Evolutionary conservation across 1,140 invertebrate species (phyloP).

Genomic region (Prorops nasuta): DNA sequence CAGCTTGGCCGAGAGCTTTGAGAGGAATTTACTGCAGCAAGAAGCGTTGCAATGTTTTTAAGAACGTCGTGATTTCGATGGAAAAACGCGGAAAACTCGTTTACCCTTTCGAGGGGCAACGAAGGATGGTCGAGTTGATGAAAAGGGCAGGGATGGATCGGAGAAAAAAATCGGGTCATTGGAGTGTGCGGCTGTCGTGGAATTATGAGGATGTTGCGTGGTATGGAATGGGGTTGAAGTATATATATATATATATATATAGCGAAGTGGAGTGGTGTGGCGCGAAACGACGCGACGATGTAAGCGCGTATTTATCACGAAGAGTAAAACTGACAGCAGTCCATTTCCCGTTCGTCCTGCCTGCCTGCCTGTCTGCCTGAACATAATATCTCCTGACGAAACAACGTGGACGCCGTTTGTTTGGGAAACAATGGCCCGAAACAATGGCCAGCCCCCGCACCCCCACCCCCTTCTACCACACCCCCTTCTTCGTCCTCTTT

Average conservation of each 20-base stretch:
- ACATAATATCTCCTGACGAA: conserved; percentile 55
- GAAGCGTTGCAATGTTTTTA: too few relatives aligned
- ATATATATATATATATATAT: conserved; percentile 2
- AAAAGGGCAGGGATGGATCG: neutral
- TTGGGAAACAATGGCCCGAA: conserved; percentile 55
- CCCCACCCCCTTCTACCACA: conserved; percentile 1
- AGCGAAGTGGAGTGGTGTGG: neutral
- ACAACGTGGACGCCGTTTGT: conserved; percentile 55
- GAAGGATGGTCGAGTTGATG: too few relatives aligned
- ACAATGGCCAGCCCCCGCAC: conserved; percentile 45
- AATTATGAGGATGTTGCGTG: too few relatives aligned
- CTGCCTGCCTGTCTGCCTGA: conserved; percentile 41
- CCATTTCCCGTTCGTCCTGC: conserved; percentile 52
- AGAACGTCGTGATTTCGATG: too few relatives aligned
- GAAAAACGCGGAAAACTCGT: too few relatives aligned
- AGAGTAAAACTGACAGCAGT: conserved; percentile 56
- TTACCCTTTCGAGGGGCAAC: too few relatives aligned
- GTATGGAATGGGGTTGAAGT: too few relatives aligned
- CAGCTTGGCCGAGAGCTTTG: too few relatives aligned
- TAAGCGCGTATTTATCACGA: conserved; percentile 50
- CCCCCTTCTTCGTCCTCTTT: conserved; percentile 4
- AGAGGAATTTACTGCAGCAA: too few relatives aligned
- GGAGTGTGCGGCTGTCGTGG: too few relatives aligned
- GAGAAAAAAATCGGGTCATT: neutral
- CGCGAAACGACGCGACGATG: conserved; percentile 13